A percentile compares a stretch with the other conserved stretches of the same genome.
These are phyloP conservation scores for Epinotia nisella DNA, from an alignment of 2,888 invertebrate species.

Conservation along the genomic window DNA sequence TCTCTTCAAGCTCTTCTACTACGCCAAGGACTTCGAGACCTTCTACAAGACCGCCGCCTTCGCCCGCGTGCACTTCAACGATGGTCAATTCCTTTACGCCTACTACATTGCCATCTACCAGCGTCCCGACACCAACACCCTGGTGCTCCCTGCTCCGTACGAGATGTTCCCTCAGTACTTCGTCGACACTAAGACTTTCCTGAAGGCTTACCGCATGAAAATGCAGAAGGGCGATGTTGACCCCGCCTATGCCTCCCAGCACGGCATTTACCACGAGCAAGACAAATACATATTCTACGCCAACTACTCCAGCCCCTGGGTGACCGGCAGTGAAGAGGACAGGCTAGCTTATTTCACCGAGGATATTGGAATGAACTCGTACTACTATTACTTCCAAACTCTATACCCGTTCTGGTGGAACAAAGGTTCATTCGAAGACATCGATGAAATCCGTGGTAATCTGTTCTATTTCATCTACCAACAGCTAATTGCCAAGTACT, in stretches of 20 bases:
- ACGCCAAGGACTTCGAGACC: conserved; percentile 85
- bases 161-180: conserved; percentile 88
- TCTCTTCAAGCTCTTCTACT: conserved; percentile 84
- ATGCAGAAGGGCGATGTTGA: conserved; percentile 65
- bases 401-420: conserved; percentile 87
- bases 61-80: conserved; percentile 85
- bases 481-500: conserved; percentile 88
- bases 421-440: conserved; percentile 74
- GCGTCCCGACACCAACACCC: conserved; percentile 82
- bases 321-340: conserved; percentile 84
- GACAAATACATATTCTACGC: conserved; percentile 80
- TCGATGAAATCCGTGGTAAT: conserved; percentile 86
- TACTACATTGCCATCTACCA: conserved; percentile 85
- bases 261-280: conserved; percentile 71
- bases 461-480: conserved; percentile 87
- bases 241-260: conserved; percentile 62
- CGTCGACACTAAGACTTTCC: conserved; percentile 84
- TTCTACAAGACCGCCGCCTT: conserved; percentile 85
- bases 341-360: conserved; percentile 88
- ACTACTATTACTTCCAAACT: conserved; percentile 87
- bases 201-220: conserved; percentile 72
- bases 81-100: conserved; percentile 86
- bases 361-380: conserved; percentile 88
- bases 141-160: conserved; percentile 87
- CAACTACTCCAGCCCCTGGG: conserved; percentile 83